Evolutionary conservation across 2,888 invertebrate genomes (phyloP).

Genomic region (Pilophorus perplexus): DNA sequence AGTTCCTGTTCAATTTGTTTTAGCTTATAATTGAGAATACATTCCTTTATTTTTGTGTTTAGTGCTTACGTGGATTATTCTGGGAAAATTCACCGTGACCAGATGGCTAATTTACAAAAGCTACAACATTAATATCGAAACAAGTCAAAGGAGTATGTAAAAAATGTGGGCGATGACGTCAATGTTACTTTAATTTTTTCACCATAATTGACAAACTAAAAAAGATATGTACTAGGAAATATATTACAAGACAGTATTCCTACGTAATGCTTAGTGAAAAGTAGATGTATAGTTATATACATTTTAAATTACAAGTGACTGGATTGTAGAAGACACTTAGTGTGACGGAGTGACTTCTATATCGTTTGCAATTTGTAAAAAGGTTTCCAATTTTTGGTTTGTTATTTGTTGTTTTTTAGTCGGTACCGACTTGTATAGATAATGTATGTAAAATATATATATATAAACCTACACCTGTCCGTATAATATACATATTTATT

Average conservation of each 20-base stretch:
- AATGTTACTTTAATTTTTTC: too few species aligned
- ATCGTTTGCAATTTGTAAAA: constrained; percentile 6
- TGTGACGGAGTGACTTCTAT: constrained; percentile 5
- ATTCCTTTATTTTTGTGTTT: constrained; percentile 9
- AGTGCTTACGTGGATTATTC: too few species aligned
- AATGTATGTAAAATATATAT: constrained; percentile 16
- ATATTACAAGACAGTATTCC: constrained; percentile 19
- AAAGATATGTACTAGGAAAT: too few species aligned
- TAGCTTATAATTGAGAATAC: constrained; percentile 17
- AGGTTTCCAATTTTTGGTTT: too few species aligned
- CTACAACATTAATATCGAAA: too few species aligned
- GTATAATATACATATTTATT: constrained; percentile 34
- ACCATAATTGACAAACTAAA: constrained; percentile 1
- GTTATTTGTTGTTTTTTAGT: too few species aligned
- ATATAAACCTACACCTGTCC: constrained; percentile 24
- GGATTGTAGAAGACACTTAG: constrained; percentile 17
- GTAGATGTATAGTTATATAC: constrained; percentile 1
- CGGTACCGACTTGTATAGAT: not conserved
- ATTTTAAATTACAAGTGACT: constrained; percentile 15
- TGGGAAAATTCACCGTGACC: too few species aligned
- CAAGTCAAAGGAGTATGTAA: too few species aligned
- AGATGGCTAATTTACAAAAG: too few species aligned
- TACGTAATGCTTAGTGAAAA: constrained; percentile 23
- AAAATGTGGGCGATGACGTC: too few species aligned
- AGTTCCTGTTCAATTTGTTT: constrained; percentile 29